phyloP scores from a whole-genome alignment of 2,797 vertebrate genomes.

The Anisognathus igniventris region DNA sequence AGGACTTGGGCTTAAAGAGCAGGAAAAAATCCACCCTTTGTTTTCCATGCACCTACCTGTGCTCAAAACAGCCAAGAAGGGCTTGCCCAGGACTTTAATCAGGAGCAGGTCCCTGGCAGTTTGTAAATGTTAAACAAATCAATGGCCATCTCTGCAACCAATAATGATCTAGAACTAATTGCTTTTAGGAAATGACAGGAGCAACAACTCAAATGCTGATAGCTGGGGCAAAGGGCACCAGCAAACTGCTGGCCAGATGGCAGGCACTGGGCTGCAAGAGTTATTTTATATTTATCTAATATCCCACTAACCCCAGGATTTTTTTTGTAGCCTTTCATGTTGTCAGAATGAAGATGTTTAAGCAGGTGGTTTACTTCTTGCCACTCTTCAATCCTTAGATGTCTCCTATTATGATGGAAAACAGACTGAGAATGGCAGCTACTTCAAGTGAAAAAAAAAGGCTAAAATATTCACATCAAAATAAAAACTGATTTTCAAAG shows the following conservation, averaged over 20 bases:
- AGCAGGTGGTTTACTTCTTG: background rate
- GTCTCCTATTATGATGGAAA: background rate
- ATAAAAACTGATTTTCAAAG: conserved; percentile 1
- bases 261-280: background rate
- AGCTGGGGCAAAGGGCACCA: conserved; percentile 6
- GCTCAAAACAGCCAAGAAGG: background rate
- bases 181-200: background rate
- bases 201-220: background rate
- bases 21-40: background rate
- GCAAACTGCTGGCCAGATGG: conserved; percentile 19
- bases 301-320: background rate
- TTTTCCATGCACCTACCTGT: background rate
- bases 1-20: background rate
- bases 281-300: background rate
- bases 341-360: background rate
- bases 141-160: background rate
- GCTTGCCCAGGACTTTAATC: background rate
- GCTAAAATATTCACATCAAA: background rate
- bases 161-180: background rate
- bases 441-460: background rate
- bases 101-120: background rate
- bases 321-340: background rate
- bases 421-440: background rate
- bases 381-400: background rate
- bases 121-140: background rate